Conservation (phyloP, 2,113 vertebrate genomes). For the Callipepla californica region DNA sequence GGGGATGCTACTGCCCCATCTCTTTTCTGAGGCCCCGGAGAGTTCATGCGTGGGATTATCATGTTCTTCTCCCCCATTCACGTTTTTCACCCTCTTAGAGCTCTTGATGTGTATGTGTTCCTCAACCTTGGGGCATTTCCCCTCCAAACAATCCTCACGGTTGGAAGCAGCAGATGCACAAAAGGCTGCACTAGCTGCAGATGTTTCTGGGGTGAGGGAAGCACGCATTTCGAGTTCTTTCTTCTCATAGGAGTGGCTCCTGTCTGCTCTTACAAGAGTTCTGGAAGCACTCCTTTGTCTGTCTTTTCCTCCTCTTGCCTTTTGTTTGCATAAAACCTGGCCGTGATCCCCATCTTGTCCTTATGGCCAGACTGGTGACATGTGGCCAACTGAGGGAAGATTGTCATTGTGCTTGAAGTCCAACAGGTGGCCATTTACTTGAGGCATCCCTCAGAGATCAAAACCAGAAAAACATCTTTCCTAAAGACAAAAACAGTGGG, state of each 20-base stretch:
- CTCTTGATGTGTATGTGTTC: not conserved
- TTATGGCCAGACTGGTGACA: not conserved
- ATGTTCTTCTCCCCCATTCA: not conserved
- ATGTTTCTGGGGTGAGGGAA: not conserved
- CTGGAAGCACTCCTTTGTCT: not conserved
- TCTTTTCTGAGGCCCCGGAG: not conserved
- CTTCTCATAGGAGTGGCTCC: not conserved
- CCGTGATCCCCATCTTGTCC: not conserved
- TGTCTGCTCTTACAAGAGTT: rapidly evolving
- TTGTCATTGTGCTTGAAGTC: not conserved
- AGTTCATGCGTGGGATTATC: not conserved
- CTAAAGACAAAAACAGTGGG: not conserved
- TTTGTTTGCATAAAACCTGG: not conserved
- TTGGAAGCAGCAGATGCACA: not conserved
- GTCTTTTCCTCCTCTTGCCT: not conserved
- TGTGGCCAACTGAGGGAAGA: not conserved
- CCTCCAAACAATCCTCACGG: not conserved
- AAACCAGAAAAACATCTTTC: not conserved
- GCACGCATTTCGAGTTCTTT: not conserved
- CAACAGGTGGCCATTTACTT: not conserved
- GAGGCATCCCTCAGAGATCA: not conserved
- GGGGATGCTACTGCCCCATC: rapidly evolving
- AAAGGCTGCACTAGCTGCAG: not conserved
- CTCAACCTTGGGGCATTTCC: not conserved
- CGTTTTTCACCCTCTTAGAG: not conserved